Evolutionary conservation across 2,113 vertebrate species (phyloP), one percentile per base, ranked within the genome.

Genomic region (Semnornis frantzii): DNA sequence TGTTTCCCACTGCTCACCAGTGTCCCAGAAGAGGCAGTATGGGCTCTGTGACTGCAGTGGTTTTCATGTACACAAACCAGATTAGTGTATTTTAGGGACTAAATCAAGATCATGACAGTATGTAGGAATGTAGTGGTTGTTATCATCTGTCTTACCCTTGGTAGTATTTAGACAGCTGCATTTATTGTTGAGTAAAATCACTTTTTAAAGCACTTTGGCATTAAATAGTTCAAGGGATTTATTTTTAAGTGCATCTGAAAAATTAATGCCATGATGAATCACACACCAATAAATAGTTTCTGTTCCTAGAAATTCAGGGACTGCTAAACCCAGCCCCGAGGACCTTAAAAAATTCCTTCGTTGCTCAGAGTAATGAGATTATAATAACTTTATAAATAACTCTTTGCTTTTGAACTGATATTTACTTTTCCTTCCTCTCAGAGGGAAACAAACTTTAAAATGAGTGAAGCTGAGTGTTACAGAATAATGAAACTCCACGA

Each of bases 361-460:
- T 28, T 91, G 42, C 80, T 92, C 87, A 69, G 12, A 50, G 37
- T 86, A 89, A 91, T 85, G 58, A 78, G 69, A 85, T 91, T 85
- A 50, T 62, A 95, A 75, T 72, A 52, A 78, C 86, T 84, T 82
- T 90, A 85, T 85, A 79, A 78, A 89, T 82, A 82, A 82, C 16
- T 20, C 33, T 85, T 82, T 87, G 37, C 64, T 90, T 95, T 83
- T 71, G 69, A 87, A 90, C 57, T 71, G 69, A 81, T 96, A 93
- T 68, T 95, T 95, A 73, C 82, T 92, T 82, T 92, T 87, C 10
- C 21, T 66, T 90, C 52, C 57, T 94, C 82, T 91, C 85, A 74
- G 58, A 91, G 80, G 42, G 42, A 85, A 90, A 77, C 28, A 94
- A 87, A 93, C 48, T 87, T 95, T 71, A 87, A 87, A 95, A 89